A percentile compares a stretch with the other conserved stretches of the same genome.
Evolutionary conservation across 2,113 vertebrate species (phyloP).

Genomic region (Elaphurus davidianus): DNA sequence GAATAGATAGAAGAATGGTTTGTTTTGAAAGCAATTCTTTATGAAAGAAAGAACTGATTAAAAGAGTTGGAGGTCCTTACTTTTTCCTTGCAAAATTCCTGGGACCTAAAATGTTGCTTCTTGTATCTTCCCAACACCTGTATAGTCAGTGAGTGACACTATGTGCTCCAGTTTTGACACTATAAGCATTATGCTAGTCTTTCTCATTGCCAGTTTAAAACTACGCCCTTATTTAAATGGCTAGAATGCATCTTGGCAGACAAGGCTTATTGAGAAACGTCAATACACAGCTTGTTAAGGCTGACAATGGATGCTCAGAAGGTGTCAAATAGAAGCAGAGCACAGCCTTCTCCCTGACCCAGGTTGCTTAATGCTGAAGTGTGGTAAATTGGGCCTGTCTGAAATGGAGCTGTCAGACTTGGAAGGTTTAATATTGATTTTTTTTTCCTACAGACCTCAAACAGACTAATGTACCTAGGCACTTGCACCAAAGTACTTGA

Average conservation of each 20-base stretch:
- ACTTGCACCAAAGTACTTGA: background rate
- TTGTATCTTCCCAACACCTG: background rate
- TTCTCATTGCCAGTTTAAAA: slow-evolving; percentile 35
- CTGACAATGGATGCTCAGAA: slow-evolving; percentile 47
- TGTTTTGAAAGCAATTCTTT: background rate
- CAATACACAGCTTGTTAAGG: slow-evolving; percentile 48
- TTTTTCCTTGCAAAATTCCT: background rate
- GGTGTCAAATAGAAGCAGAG: slow-evolving; percentile 40
- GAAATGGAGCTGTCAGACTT: slow-evolving; percentile 47
- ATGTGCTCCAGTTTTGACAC: slow-evolving; percentile 39
- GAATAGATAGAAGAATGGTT: background rate
- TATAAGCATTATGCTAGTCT: background rate
- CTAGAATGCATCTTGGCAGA: slow-evolving; percentile 13
- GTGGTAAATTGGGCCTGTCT: slow-evolving; percentile 52
- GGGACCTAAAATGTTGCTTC: background rate
- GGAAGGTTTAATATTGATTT: slow-evolving; percentile 44
- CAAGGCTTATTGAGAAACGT: slow-evolving; percentile 35
- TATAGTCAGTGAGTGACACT: background rate
- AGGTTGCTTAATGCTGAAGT: slow-evolving; percentile 43
- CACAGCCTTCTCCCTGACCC: slow-evolving; percentile 11
- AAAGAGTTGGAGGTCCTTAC: background rate
- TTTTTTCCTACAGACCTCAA: slow-evolving; percentile 13
- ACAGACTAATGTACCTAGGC: background rate
- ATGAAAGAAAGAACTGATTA: background rate
- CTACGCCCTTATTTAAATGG: slow-evolving; percentile 11